Percentiles rank a stretch among this genome's conserved stretches.
Evolutionary conservation across 2,113 vertebrate species (phyloP).

Genomic region (Nipponia nippon): DNA sequence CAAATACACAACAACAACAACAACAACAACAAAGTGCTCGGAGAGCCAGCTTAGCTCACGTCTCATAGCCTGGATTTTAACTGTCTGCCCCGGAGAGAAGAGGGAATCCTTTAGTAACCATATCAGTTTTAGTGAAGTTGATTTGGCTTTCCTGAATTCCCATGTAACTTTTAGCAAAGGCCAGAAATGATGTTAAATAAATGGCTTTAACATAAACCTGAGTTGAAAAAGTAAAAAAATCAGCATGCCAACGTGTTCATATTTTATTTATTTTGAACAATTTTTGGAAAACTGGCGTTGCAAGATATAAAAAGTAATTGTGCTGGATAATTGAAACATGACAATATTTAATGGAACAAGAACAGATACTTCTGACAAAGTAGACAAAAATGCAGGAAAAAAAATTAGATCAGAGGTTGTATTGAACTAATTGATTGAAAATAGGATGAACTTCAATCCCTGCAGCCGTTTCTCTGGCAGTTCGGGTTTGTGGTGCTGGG

Average conservation of each 20-base stretch:
- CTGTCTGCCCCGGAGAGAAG: neutral
- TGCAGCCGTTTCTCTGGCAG: neutral
- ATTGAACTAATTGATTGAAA: neutral
- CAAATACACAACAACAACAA: no score
- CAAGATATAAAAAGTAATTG: neutral
- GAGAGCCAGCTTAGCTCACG: neutral
- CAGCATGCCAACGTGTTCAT: rapidly evolving
- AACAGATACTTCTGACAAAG: neutral
- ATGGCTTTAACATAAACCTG: neutral
- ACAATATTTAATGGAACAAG: neutral
- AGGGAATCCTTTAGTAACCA: neutral
- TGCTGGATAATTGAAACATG: neutral
- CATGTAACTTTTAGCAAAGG: neutral
- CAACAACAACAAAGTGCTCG: no score
- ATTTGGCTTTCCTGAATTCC: neutral
- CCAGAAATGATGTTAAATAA: neutral
- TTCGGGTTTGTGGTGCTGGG: neutral
- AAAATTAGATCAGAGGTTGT: neutral
- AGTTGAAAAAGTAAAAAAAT: neutral
- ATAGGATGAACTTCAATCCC: neutral
- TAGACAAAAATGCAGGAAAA: neutral
- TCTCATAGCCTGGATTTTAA: neutral
- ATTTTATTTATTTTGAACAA: neutral
- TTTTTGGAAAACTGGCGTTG: neutral
- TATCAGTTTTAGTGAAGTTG: neutral